Base-by-base conservation (phyloP, 2,888 invertebrate genomes). In the Erannis defoliaria region DNA sequence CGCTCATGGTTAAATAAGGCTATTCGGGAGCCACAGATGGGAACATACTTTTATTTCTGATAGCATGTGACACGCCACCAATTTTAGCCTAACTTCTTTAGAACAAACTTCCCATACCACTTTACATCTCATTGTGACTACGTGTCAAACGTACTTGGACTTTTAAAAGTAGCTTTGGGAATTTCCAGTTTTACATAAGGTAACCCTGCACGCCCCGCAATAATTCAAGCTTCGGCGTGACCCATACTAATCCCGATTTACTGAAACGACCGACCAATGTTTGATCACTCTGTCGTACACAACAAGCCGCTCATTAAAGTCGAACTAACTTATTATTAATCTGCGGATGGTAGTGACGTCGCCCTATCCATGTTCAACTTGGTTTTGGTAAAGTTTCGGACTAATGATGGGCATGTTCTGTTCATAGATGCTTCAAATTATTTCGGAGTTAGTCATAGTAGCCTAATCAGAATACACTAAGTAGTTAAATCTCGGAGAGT, bases 251-350 rank as follows among this genome's bases (percentile, higher is more conserved):
- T 88, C 86, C 86, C 85, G 88, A 86, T 86, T 86, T 86, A 88
- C 82, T 87, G 87, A 85, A 89, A 86, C 89, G 86, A 89, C 86
- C 85, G 81, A 78, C 84, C 74, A 67, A 68, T 87, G 89, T 86
- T 90, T 90, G 89, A 90, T 91, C 89, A 90, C 86, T 86, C 83
- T 87, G 90, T 91, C 89, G 89, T 86, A 88, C 85, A 86, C 86
- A 87, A 86, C 89, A 84, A 85, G 85, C 86, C 84, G 79, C 86
- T 88, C 88, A 90, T 89, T 91, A 90, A 85, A 80, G 79, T 81
- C 77, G 75, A 45, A 57, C 55, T 43, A 65, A 66, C 60, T 67
- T 64, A 57, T 64, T 70, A 62, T 51, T 69, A 69, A 69, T 63
- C 66, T 63, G 54, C 33, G 60, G 37, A 31, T 43, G 40, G 16